Conservation (phyloP, 2,888 invertebrate species). For the Lasioglossum figueresi region DNA sequence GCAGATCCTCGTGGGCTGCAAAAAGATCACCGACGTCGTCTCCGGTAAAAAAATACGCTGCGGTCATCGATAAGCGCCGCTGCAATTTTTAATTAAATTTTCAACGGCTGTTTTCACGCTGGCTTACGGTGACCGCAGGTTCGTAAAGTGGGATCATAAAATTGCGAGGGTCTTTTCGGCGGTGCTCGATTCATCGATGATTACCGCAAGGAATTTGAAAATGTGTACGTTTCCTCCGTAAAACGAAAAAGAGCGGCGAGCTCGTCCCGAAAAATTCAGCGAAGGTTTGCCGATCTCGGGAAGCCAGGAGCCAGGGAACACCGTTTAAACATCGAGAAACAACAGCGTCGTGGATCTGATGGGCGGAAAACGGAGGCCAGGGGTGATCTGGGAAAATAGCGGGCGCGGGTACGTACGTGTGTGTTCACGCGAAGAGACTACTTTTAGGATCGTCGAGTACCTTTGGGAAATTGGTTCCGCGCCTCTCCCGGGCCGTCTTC, state of each 20-base stretch:
- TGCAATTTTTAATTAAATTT: background rate
- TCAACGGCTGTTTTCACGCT: background rate
- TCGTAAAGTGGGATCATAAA: background rate
- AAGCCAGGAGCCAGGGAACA: background rate
- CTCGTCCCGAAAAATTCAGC: background rate
- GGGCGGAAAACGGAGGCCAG: background rate
- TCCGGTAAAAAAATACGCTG: background rate
- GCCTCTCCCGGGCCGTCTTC: constrained; percentile 56
- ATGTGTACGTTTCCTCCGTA: background rate
- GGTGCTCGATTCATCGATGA: background rate
- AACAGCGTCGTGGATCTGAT: constrained; percentile 2
- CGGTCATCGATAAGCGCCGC: background rate
- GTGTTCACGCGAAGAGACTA: constrained; percentile 64
- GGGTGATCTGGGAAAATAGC: background rate
- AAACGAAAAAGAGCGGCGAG: background rate
- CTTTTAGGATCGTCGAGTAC: constrained; percentile 72
- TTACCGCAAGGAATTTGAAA: background rate
- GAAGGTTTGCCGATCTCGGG: constrained; percentile 3
- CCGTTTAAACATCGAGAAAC: background rate
- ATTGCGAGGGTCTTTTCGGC: background rate
- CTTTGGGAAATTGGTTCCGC: constrained; percentile 79
- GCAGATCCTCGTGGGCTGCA: background rate
- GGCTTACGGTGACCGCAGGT: background rate
- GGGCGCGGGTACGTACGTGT: background rate
- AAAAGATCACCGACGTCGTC: background rate